A percentile compares a stretch with the other conserved stretches of the same genome.
phyloP scores from a whole-genome alignment of 2,888 invertebrate species.

The Caenorhabditis uteleia region DNA sequence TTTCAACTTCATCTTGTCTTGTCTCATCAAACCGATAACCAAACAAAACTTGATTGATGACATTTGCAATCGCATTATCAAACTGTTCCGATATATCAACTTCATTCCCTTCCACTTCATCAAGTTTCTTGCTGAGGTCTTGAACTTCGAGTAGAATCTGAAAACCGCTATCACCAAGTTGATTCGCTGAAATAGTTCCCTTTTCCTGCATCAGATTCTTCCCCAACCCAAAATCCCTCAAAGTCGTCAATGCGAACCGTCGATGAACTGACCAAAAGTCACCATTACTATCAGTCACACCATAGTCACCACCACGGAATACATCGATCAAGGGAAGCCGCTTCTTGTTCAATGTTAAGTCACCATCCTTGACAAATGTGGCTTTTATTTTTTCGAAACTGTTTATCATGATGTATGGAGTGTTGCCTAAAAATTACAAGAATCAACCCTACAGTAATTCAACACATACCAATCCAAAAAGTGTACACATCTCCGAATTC shows the following conservation, averaged over 20 bases:
- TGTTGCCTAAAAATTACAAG: constrained; percentile 10
- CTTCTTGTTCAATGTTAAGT: constrained; percentile 33
- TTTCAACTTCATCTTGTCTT: too few species aligned
- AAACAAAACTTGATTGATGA: constrained; percentile 45
- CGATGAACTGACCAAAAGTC: constrained; percentile 39
- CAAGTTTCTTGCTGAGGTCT: constrained; percentile 11
- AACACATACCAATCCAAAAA: constrained; percentile 29
- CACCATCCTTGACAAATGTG: constrained; percentile 44
- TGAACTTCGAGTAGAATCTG: constrained; percentile 36
- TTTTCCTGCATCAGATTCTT: constrained; percentile 34
- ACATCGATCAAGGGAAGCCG: constrained; percentile 17
- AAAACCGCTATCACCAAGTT: too few species aligned
- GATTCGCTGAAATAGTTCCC: too few species aligned
- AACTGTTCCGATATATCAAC: constrained; percentile 20
- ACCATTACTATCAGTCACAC: constrained; percentile 38
- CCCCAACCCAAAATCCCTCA: constrained; percentile 40
- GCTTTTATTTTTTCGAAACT: constrained; percentile 37
- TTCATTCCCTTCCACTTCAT: not conserved
- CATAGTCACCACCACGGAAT: constrained; percentile 33
- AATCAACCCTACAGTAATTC: not conserved
- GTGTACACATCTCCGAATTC: constrained; percentile 39
- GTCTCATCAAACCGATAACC: constrained; percentile 48
- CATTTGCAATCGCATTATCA: constrained; percentile 38
- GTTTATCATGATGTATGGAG: constrained; percentile 26
- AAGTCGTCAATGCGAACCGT: constrained; percentile 32